A percentile compares a stretch with the other conserved stretches of the same genome.
Evolutionary conservation across 2,113 vertebrate genomes (phyloP).

Genomic region (Laticauda colubrina): DNA sequence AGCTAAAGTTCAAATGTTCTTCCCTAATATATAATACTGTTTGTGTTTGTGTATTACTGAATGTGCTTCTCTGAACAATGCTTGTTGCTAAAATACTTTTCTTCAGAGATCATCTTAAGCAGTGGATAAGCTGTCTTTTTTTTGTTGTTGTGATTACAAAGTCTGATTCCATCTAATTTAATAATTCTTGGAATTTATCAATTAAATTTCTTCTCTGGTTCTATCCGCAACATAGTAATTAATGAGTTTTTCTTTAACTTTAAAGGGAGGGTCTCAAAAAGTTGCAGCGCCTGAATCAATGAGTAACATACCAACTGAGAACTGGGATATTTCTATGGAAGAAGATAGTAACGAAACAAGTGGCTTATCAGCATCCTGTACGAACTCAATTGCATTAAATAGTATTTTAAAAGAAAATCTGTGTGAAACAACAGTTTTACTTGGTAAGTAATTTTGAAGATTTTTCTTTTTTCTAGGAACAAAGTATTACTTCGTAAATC

Average conservation of each 20-base stretch:
- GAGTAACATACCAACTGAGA: slow-evolving; percentile 59
- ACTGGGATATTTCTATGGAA: slow-evolving; percentile 61
- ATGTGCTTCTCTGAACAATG: neutral
- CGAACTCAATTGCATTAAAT: slow-evolving; percentile 52
- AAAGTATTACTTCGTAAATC: neutral
- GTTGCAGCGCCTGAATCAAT: slow-evolving; percentile 61
- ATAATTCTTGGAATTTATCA: neutral
- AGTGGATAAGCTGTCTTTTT: neutral
- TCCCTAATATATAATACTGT: neutral
- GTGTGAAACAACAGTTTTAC: slow-evolving; percentile 68
- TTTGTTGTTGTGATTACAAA: neutral
- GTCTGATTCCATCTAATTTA: neutral
- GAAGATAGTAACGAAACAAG: slow-evolving; percentile 63
- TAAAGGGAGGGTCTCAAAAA: slow-evolving; percentile 72
- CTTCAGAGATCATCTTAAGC: neutral
- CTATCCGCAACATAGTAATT: neutral
- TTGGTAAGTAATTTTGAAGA: slow-evolving; percentile 62
- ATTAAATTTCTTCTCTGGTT: neutral
- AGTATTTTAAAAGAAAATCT: slow-evolving; percentile 67
- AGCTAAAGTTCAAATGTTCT: neutral
- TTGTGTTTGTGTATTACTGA: neutral
- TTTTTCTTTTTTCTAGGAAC: neutral
- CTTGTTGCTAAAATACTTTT: neutral
- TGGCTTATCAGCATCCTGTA: slow-evolving; percentile 58
- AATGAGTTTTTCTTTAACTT: slow-evolving; percentile 35